Percentiles rank a stretch among this genome's conserved stretches.
Evolutionary conservation across 2,113 vertebrate species (phyloP).

Genomic region (Gallinago jamesoni): DNA sequence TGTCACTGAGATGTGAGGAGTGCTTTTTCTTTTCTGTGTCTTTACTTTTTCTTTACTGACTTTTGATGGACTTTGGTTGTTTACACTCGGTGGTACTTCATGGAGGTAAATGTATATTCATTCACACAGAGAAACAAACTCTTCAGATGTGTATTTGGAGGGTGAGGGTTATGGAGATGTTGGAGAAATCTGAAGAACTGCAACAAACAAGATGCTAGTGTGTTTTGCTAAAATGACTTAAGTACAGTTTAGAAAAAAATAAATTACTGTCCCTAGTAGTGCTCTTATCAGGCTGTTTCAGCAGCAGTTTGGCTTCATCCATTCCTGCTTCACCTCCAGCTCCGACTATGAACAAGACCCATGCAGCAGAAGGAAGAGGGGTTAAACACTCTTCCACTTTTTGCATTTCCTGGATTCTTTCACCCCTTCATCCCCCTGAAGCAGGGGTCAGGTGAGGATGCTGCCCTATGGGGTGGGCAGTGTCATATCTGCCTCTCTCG

Average conservation of each 20-base stretch:
- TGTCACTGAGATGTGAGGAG: background rate
- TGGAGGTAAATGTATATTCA: background rate
- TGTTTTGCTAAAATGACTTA: background rate
- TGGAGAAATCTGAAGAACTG: background rate
- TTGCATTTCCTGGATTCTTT: background rate
- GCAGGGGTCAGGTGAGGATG: background rate
- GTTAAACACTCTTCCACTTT: background rate
- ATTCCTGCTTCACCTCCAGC: background rate
- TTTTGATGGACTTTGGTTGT: background rate
- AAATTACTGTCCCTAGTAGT: background rate
- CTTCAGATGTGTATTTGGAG: background rate
- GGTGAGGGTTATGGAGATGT: background rate
- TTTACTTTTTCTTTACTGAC: background rate
- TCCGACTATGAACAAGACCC: background rate
- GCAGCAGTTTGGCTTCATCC: background rate
- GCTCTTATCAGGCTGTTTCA: background rate
- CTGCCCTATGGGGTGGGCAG: background rate
- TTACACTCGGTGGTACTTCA: background rate
- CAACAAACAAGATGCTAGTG: background rate
- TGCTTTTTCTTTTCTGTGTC: background rate
- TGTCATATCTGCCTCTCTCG: background rate
- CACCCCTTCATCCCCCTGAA: background rate
- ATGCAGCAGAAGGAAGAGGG: background rate
- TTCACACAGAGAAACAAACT: background rate
- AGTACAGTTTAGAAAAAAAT: background rate